Conservation (phyloP, 2,797 vertebrate species). For the Nyctalus aviator region DNA sequence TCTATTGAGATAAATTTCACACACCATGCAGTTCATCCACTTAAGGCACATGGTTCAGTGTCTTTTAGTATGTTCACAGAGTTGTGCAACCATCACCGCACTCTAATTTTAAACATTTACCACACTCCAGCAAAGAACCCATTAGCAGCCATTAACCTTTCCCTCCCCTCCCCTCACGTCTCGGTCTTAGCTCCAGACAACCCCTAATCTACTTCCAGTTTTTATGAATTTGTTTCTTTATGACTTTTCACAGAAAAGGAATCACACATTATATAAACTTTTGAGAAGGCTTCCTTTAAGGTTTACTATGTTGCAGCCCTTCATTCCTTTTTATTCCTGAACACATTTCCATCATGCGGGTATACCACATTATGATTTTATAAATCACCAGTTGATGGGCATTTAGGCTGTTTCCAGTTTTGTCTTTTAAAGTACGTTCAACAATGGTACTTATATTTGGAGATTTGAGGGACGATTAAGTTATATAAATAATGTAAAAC, state of each 20-base stretch:
- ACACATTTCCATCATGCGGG: not conserved
- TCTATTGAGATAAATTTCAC: not conserved
- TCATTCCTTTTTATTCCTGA: not conserved
- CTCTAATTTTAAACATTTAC: slow-evolving; percentile 14
- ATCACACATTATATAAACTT: not conserved
- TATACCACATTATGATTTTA: not conserved
- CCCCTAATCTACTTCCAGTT: not conserved
- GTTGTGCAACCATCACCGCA: not conserved
- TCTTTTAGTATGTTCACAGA: not conserved
- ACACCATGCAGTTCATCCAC: not conserved
- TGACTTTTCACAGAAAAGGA: not conserved
- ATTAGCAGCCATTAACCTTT: not conserved
- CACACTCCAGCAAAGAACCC: not conserved
- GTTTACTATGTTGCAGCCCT: not conserved
- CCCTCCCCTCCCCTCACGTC: too few species aligned
- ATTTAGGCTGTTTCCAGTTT: not conserved
- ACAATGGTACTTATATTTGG: not conserved
- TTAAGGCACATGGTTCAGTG: not conserved
- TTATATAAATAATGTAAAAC: not conserved
- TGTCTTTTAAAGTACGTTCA: not conserved
- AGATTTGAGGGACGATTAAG: not conserved
- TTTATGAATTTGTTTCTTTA: not conserved
- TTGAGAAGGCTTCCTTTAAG: not conserved
- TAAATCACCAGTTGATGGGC: not conserved
- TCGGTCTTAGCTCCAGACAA: not conserved